Conservation (phyloP, 2,888 invertebrate genomes). For the Mongoloraphidia duomilia region DNA sequence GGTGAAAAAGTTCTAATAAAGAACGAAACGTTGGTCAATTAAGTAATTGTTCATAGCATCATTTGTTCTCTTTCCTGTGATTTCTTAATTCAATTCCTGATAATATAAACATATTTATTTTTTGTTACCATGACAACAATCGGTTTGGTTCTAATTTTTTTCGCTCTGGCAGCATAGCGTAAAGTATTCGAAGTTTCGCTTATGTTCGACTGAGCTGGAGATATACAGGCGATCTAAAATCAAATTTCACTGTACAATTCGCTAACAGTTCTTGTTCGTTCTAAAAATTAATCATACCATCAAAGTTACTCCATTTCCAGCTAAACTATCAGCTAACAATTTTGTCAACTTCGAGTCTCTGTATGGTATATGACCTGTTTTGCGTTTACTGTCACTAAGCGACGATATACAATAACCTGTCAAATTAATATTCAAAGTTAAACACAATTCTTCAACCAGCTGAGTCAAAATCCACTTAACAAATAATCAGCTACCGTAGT, state of each 20-base stretch:
- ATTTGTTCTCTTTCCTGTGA: too few relatives aligned
- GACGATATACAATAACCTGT: slow-evolving; percentile 89
- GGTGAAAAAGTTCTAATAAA: too few relatives aligned
- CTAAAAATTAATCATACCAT: slow-evolving; percentile 48
- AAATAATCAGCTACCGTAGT: too few relatives aligned
- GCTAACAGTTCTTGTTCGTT: neutral
- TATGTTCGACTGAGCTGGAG: slow-evolving; percentile 73
- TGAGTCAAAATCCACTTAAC: too few relatives aligned
- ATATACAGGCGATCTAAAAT: slow-evolving; percentile 81
- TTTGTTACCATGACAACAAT: slow-evolving; percentile 76
- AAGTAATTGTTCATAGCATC: too few relatives aligned
- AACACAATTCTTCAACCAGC: too few relatives aligned
- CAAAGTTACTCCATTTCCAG: slow-evolving; percentile 85
- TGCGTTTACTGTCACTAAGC: slow-evolving; percentile 65
- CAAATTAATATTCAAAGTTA: slow-evolving; percentile 11
- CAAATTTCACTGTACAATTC: neutral
- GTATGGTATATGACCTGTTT: slow-evolving; percentile 80
- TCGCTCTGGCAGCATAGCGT: slow-evolving; percentile 82
- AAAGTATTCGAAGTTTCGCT: slow-evolving; percentile 83
- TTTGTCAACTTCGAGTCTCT: slow-evolving; percentile 90
- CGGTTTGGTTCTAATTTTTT: slow-evolving; percentile 84
- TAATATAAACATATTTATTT: neutral
- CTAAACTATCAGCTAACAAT: slow-evolving; percentile 79
- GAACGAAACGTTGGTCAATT: too few relatives aligned
- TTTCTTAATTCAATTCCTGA: too few relatives aligned